These are phyloP conservation scores for Abrostola triplasia DNA, from an alignment of 2,888 invertebrate species.

Conservation along the genomic window DNA sequence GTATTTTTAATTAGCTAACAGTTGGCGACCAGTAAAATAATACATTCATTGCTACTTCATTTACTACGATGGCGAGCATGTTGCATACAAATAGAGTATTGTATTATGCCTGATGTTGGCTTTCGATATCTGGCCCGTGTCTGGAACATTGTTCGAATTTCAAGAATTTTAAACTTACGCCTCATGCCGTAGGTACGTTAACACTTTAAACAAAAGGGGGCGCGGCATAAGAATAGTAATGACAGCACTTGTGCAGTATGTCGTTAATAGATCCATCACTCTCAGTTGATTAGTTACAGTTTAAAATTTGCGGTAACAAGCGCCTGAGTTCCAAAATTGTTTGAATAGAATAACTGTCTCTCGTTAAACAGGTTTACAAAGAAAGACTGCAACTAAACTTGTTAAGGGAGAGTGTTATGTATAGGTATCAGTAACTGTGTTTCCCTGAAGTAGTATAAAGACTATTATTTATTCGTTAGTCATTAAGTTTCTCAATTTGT, in stretches of 20 bases:
- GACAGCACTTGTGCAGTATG: conserved; percentile 10
- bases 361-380: too few species aligned
- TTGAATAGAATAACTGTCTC: too few species aligned
- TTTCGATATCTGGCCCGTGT: conserved; percentile 8
- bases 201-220: conserved; percentile 23
- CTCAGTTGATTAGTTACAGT: background rate
- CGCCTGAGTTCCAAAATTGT: background rate
- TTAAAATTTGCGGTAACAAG: conserved; percentile 5
- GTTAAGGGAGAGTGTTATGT: too few species aligned
- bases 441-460: too few species aligned
- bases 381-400: too few species aligned
- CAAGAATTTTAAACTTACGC: conserved; percentile 12
- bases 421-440: too few species aligned
- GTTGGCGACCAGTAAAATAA: conserved; percentile 15
- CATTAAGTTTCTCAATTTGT: too few species aligned
- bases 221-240: conserved; percentile 35
- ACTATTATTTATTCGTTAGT: too few species aligned
- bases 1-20: conserved; percentile 32
- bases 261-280: conserved; percentile 1
- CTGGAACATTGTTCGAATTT: conserved; percentile 20
- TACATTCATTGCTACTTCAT: conserved; percentile 23
- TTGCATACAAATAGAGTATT: conserved; percentile 8
- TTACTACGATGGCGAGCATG: conserved; percentile 5
- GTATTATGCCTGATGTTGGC: conserved; percentile 13
- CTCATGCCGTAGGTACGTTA: conserved; percentile 42